A percentile compares a stretch with the other conserved stretches of the same genome.
These are phyloP conservation scores for Sebastes taczanowskii DNA, from an alignment of 2,797 vertebrate species.

Conservation along the genomic window DNA sequence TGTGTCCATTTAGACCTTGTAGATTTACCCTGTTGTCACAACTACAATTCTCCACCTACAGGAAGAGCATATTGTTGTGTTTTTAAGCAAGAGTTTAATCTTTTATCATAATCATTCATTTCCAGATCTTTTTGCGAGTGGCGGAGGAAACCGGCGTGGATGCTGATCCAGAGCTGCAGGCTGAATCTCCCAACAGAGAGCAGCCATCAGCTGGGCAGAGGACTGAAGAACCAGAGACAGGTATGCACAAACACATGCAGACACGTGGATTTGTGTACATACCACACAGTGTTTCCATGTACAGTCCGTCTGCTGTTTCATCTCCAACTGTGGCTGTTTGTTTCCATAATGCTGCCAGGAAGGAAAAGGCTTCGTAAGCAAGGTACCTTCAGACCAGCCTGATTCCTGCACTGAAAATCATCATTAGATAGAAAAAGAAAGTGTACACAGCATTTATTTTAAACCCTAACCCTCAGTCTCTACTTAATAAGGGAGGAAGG, in stretches of 20 bases:
- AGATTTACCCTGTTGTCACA: background rate
- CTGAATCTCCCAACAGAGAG: background rate
- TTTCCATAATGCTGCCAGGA: constrained; percentile 77
- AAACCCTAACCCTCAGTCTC: background rate
- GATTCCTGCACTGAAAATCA: background rate
- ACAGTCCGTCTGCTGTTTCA: background rate
- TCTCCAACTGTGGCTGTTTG: constrained; percentile 56
- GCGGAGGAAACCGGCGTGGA: constrained; percentile 79
- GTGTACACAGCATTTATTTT: background rate
- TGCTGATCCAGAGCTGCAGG: constrained; percentile 43
- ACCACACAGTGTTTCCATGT: constrained; percentile 10
- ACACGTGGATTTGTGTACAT: background rate
- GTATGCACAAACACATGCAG: constrained; percentile 39
- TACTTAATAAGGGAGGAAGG: background rate
- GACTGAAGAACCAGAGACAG: constrained; percentile 68
- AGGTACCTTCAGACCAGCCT: constrained; percentile 68
- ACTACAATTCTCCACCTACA: background rate
- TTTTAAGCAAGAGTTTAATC: background rate
- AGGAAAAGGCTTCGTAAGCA: constrained; percentile 72
- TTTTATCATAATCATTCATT: background rate
- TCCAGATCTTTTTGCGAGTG: constrained; percentile 91
- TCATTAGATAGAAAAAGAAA: background rate
- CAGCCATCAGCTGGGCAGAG: constrained; percentile 19
- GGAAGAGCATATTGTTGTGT: background rate
- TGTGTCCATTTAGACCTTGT: background rate